These are phyloP conservation scores for Daphoenositta chrysoptera DNA, from an alignment of 2,113 vertebrate species.

Conservation along the genomic window DNA sequence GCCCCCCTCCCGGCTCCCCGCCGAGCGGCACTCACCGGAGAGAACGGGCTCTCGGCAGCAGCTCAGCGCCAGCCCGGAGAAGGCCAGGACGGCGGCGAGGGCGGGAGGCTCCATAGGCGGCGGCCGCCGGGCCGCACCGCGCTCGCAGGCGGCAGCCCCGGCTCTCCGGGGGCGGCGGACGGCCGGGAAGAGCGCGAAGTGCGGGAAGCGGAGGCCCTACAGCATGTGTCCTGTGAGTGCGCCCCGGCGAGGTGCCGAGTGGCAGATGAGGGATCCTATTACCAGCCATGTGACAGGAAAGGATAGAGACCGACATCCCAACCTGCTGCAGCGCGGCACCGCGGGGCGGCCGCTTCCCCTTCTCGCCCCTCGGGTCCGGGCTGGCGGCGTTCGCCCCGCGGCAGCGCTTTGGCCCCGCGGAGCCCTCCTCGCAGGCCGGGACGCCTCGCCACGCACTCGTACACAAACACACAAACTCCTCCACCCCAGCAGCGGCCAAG, in stretches of 20 bases:
- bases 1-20: not conserved
- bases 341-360: not conserved
- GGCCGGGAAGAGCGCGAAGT: constrained; percentile 12
- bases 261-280: constrained; percentile 65
- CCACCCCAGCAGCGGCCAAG: not conserved
- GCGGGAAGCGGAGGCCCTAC: constrained; percentile 48
- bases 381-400: not conserved
- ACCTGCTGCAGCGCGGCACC: constrained; percentile 1
- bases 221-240: constrained; percentile 49
- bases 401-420: not conserved
- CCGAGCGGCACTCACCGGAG: constrained; percentile 68
- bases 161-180: not conserved
- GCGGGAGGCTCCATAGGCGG: constrained; percentile 69
- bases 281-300: constrained; percentile 68
- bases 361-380: not conserved
- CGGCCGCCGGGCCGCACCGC: constrained; percentile 46
- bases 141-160: constrained; percentile 54
- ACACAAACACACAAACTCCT: not conserved
- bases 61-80: constrained; percentile 66
- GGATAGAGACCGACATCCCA: constrained; percentile 48
- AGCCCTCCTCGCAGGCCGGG: not conserved
- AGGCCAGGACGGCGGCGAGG: constrained; percentile 68
- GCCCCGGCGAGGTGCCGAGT: constrained; percentile 59
- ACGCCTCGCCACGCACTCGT: not conserved
- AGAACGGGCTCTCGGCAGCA: constrained; percentile 54